Evolutionary conservation across 2,113 vertebrate genomes (phyloP).

Genomic region (Megaceryle maxima): DNA sequence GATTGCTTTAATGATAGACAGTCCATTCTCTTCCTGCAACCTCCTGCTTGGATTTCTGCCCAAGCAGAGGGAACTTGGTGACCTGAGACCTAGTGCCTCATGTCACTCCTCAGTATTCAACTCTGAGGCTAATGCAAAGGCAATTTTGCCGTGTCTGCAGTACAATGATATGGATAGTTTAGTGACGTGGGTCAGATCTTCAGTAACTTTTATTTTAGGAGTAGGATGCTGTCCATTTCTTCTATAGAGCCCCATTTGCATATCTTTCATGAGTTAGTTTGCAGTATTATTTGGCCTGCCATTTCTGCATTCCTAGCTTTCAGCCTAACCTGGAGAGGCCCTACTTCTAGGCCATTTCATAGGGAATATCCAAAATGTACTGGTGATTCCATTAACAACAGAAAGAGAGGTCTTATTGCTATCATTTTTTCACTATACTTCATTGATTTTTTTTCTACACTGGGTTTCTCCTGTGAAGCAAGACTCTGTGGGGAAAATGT

Average conservation of each 20-base stretch:
- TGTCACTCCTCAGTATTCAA: not conserved
- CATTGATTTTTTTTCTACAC: not conserved
- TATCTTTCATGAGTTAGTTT: not conserved
- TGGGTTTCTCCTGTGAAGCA: not conserved
- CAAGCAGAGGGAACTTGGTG: not conserved
- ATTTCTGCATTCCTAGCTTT: not conserved
- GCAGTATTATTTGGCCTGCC: not conserved
- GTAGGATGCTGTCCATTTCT: not conserved
- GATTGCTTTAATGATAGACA: constrained; percentile 35
- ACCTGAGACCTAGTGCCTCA: not conserved
- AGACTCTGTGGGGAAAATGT: not conserved
- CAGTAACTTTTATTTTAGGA: not conserved
- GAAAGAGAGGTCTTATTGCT: not conserved
- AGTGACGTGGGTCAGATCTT: not conserved
- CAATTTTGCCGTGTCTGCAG: not conserved
- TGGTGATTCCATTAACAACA: not conserved
- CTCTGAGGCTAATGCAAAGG: not conserved
- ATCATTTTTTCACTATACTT: not conserved
- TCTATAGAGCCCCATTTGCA: not conserved
- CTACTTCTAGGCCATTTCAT: not conserved
- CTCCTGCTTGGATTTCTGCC: constrained; percentile 43
- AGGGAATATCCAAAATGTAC: not conserved
- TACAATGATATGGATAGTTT: not conserved
- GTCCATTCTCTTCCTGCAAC: constrained; percentile 14
- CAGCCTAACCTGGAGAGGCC: not conserved